These are phyloP conservation scores for Haliclona indistincta DNA, from an alignment of 37 sponge, comb jelly and placozoan genomes.

Conservation along the genomic window DNA sequence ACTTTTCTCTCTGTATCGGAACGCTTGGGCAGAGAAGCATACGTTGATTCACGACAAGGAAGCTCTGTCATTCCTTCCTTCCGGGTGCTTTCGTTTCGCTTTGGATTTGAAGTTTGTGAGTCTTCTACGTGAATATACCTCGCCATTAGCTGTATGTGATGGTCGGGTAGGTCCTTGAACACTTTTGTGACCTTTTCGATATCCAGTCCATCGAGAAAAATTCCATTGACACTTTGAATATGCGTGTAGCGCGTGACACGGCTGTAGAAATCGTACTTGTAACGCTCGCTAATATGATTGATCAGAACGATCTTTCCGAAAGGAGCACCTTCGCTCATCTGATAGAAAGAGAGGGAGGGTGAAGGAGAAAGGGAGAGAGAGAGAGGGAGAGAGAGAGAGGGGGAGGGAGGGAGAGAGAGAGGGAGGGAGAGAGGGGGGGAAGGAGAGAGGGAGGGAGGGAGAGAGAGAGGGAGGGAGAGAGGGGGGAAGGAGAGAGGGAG, in stretches of 20 bases:
- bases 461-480: not conserved
- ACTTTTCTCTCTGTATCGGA: not conserved
- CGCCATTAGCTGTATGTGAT: slow-evolving; percentile 30
- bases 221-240: slow-evolving; percentile 70
- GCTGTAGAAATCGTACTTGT: slow-evolving; percentile 1
- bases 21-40: not conserved
- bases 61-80: not conserved
- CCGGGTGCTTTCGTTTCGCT: not conserved
- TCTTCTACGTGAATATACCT: slow-evolving; percentile 38
- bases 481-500: not conserved
- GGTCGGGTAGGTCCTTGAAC: slow-evolving; percentile 16
- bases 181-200: slow-evolving; percentile 31
- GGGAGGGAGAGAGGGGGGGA: not conserved
- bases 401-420: not conserved
- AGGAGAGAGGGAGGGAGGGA: not conserved
- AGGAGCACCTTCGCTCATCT: slow-evolving; percentile 40
- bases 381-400: not conserved
- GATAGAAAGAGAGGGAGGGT: not conserved
- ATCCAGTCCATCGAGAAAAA: slow-evolving; percentile 57
- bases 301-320: slow-evolving; percentile 47
- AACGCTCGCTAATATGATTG: slow-evolving; percentile 38
- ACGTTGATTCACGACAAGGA: not conserved
- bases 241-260: slow-evolving; percentile 57
- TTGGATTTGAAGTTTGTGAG: not conserved
- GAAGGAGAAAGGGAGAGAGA: not conserved